Conservation (phyloP, 2,113 vertebrate species). For the Sula dactylatra region DNA sequence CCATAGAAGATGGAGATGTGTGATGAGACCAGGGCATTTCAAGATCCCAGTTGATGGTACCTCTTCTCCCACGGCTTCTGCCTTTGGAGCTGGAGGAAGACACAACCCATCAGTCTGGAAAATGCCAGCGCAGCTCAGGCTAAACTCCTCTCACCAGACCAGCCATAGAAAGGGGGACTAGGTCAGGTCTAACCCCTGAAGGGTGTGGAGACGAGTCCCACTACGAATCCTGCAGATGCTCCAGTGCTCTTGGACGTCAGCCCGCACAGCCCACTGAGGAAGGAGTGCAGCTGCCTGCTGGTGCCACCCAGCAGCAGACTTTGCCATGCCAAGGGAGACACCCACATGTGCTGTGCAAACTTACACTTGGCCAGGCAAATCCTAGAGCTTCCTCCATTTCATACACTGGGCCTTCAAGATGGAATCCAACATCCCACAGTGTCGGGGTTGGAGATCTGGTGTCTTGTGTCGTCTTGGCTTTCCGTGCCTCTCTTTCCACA, state of each 20-base stretch:
- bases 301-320: neutral
- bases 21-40: neutral
- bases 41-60: neutral
- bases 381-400: neutral
- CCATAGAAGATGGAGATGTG: neutral
- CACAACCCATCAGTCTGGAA: neutral
- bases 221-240: neutral
- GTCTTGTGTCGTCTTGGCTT: neutral
- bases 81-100: neutral
- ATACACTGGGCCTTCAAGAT: neutral
- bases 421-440: neutral
- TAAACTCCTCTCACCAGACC: neutral
- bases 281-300: neutral
- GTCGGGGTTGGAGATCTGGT: neutral
- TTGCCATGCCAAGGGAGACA: neutral
- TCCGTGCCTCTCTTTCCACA: neutral
- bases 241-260: neutral
- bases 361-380: neutral
- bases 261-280: rapidly evolving
- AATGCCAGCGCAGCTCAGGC: neutral
- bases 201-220: neutral
- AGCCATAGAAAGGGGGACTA: neutral
- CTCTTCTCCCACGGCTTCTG: neutral
- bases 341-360: neutral
- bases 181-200: neutral